Evolutionary conservation across 2,888 invertebrate species (phyloP).

Genomic region (Troilus luridus): DNA sequence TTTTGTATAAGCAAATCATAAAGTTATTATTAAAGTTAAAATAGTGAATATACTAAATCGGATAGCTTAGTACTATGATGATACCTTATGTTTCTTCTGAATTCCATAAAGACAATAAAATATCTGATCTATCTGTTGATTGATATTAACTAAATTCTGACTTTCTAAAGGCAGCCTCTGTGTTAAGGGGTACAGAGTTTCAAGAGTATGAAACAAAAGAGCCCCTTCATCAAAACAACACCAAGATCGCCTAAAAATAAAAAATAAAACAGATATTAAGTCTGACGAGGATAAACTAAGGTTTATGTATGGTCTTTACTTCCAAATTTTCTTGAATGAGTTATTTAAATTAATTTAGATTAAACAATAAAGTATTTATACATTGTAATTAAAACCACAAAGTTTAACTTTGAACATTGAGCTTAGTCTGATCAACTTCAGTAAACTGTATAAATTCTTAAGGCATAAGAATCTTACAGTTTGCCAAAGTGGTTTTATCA

Average conservation of each 20-base stretch:
- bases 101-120: constrained; percentile 89
- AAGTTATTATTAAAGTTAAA: too few relatives aligned
- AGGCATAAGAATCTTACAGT: not conserved
- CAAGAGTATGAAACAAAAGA: constrained; percentile 83
- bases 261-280: not conserved
- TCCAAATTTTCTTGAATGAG: not conserved
- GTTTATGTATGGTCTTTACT: not conserved
- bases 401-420: not conserved
- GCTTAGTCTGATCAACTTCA: not conserved
- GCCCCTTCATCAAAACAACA: constrained; percentile 84
- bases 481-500: too few relatives aligned
- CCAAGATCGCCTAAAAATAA: constrained; percentile 76
- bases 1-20: too few relatives aligned
- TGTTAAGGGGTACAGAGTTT: constrained; percentile 80
- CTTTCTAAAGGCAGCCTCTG: constrained; percentile 63
- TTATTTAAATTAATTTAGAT: not conserved
- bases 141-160: constrained; percentile 73
- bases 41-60: too few relatives aligned
- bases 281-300: not conserved
- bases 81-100: constrained; percentile 74
- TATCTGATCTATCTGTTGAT: constrained; percentile 87
- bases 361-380: not conserved
- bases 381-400: not conserved
- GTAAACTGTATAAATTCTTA: not conserved
- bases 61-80: not conserved